phyloP scores from a whole-genome alignment of 2,113 vertebrate genomes.

The Noturus placidus region DNA sequence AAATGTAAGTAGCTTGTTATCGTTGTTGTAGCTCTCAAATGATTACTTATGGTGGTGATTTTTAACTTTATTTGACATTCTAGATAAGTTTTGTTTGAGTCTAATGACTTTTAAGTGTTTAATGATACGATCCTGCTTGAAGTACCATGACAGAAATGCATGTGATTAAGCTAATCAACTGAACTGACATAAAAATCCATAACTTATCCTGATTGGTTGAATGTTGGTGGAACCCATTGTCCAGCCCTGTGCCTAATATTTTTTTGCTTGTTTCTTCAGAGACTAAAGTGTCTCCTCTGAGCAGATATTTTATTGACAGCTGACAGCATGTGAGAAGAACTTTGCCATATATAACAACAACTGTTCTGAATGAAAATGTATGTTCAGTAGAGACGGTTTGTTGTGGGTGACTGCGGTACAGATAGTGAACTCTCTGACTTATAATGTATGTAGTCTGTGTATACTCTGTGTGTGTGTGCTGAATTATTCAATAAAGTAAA shows the following conservation, averaged over 20 bases:
- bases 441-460: background rate
- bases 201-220: background rate
- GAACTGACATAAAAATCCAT: no score
- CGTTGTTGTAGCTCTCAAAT: no score
- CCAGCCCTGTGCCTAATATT: background rate
- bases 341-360: background rate
- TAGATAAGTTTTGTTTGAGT: no score
- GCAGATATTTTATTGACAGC: background rate
- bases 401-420: background rate
- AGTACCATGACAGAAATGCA: no score
- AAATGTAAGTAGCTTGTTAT: no score
- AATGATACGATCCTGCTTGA: no score
- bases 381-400: background rate
- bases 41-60: no score
- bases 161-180: no score
- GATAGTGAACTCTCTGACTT: background rate
- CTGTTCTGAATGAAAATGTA: background rate
- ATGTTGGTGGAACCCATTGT: background rate
- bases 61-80: no score
- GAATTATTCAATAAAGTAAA: constrained; percentile 12
- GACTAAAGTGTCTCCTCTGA: background rate
- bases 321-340: background rate
- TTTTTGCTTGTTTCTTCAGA: background rate
- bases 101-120: no score
- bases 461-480: background rate